Base-by-base conservation (phyloP, 2,888 invertebrate genomes). In the Drosophila niveifrons region DNA sequence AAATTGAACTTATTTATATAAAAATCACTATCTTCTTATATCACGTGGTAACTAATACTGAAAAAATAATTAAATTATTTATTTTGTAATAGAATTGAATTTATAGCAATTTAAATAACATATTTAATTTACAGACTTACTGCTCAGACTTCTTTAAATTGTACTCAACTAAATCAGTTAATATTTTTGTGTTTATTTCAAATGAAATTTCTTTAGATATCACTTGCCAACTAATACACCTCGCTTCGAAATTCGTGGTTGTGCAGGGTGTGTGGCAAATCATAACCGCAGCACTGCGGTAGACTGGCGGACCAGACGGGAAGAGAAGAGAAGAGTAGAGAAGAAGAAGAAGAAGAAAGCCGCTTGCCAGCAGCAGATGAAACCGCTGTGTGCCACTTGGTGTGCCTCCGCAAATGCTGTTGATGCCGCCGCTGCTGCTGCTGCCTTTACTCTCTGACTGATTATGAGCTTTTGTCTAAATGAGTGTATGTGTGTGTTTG, bases 211-310 rank as follows among this genome's bases (percentile, higher is more conserved):
- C 10, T 31, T 11, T 36, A 36, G n/a, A 11, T 36, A 3, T 36
- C 36, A n/a, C 63, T 71, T 10, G 1, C 1, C 15, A 9, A 6
- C 11, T 7, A 17, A 28, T 8, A 51, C n/a, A 15, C n/a, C 28
- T 11, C 39, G 0, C 10, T 8, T 1, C 0, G 0, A 0, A 2
- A 0, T 4, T 0, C 1, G 7, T 23, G 23, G 31, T 2, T 39
- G 8, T 23, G 4, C 46, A 23, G 18, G 56, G 65, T 56, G 57
- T 59, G 64, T 65, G 28, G 46, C 58, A 79, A 74, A 76, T 78
- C 78, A 78, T 80, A 80, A 66, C 82, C 82, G 56, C 82, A 82
- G 69, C 28, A 44, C 56, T 85, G 86, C 58, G 77, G 75, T 66
- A 53, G 29, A 66, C 64, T 68, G 62, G 58, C 57, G 56, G 67